Percentiles rank a stretch among this genome's conserved stretches.
These are phyloP conservation scores for Ennomos quercinarius DNA, from an alignment of 2,888 invertebrate species.

Conservation along the genomic window DNA sequence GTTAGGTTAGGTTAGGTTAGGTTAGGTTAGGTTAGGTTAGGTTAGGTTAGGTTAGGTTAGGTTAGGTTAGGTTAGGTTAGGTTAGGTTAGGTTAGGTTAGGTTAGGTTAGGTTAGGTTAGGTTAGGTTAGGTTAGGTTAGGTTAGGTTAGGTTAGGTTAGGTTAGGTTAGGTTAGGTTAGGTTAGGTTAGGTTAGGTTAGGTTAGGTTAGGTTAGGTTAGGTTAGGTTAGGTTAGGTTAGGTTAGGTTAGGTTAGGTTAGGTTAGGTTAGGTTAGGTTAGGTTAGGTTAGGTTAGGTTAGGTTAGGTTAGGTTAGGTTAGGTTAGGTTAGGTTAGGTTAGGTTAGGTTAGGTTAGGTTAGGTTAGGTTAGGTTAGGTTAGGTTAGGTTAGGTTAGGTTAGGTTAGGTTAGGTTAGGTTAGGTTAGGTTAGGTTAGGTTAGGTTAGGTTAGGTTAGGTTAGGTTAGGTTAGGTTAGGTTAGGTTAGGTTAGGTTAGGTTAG, in stretches of 20 bases:
- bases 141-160: slow-evolving; percentile 23
- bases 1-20: slow-evolving; percentile 20
- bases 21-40: slow-evolving; percentile 20
- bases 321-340: slow-evolving; percentile 21
- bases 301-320: slow-evolving; percentile 22
- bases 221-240: slow-evolving; percentile 22
- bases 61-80: slow-evolving; percentile 20
- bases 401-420: slow-evolving; percentile 20
- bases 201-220: slow-evolving; percentile 22
- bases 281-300: slow-evolving; percentile 22
- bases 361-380: slow-evolving; percentile 19
- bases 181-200: slow-evolving; percentile 23
- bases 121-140: slow-evolving; percentile 22
- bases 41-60: slow-evolving; percentile 22
- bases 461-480: slow-evolving; percentile 11
- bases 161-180: slow-evolving; percentile 22
- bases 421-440: slow-evolving; percentile 18
- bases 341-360: slow-evolving; percentile 22
- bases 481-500: slow-evolving; percentile 13
- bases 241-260: slow-evolving; percentile 21
- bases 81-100: slow-evolving; percentile 20
- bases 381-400: slow-evolving; percentile 19
- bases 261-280: slow-evolving; percentile 21
- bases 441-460: slow-evolving; percentile 12
- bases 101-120: slow-evolving; percentile 24